A percentile compares a stretch with the other conserved stretches of the same genome.
phyloP scores from a whole-genome alignment of 2,888 invertebrate species.

The Rhagonycha lutea region DNA sequence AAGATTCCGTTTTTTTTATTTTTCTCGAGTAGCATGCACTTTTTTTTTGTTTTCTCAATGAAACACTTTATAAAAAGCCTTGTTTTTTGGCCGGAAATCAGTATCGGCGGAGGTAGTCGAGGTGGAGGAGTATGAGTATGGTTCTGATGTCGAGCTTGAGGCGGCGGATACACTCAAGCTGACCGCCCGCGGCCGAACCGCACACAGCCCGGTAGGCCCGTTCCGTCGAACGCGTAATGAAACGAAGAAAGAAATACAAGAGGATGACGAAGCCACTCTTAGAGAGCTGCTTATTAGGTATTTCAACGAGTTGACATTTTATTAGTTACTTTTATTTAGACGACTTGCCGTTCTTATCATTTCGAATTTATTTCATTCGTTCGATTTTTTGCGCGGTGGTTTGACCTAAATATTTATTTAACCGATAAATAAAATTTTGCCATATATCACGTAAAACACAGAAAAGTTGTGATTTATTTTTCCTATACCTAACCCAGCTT shows the following conservation, averaged over 20 bases:
- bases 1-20: not conserved
- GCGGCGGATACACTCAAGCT: slow-evolving; percentile 55
- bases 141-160: slow-evolving; percentile 49
- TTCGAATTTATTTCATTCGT: not conserved
- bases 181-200: slow-evolving; percentile 54
- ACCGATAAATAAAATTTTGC: not conserved
- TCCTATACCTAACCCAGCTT: not conserved
- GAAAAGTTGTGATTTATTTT: not conserved
- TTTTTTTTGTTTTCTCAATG: not conserved
- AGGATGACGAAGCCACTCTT: slow-evolving; percentile 88
- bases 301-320: slow-evolving; percentile 3
- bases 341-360: not conserved
- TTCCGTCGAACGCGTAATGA: slow-evolving; percentile 72
- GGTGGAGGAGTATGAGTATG: slow-evolving; percentile 56
- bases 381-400: not conserved
- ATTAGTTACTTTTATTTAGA: not conserved
- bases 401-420: not conserved
- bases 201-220: slow-evolving; percentile 51
- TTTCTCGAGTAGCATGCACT: not conserved
- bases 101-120: slow-evolving; percentile 56
- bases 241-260: slow-evolving; percentile 77
- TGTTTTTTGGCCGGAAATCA: slow-evolving; percentile 22
- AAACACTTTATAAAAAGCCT: not conserved
- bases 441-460: not conserved
- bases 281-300: slow-evolving; percentile 93